Base-by-base conservation (phyloP, 2,113 vertebrate species). In the Bubo bubo region DNA sequence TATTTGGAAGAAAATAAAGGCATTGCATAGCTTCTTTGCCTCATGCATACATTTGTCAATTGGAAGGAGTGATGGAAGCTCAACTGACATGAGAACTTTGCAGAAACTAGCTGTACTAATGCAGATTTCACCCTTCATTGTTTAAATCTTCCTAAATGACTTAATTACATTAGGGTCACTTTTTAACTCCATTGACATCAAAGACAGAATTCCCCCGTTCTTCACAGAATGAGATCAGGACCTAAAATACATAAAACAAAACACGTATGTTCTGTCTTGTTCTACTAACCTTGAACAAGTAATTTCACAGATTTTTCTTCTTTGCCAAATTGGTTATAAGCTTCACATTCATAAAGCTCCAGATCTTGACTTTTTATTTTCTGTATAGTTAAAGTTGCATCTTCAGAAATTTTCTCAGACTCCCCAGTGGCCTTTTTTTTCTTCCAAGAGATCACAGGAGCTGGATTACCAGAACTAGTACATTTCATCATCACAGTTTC, bases 281-380 rank as follows among this genome's bases (percentile, higher is more conserved):
- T 92, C 32, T 86, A 92, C 97, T 95, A 90, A 98, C 98, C 98
- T 97, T 97, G 75, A 83, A 98, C 79, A 91, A 80, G 66, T 75
- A 98, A 87, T 39, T 98, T 27, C 92, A 98, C 94, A 66, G 96
- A 80, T 79, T 93, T 89, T 86, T 63, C 86, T 21, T 97, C 58
- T 77, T 74, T 97, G 28, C 98, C 98, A 53, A 90, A 67, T 6
- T 1, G 22, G 71, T 98, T 98, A 86, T 63, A 82, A 72, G 91
- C 98, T 96, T 98, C 97, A 89, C 98, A 98, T 73, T 98, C 82
- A 39, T 98, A 98, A 95, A 91, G 93, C 9, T 98, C 98, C 77
- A 95, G 89, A 79, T 98, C 97, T 93, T 98, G 90, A 55, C 58
- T 74, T 82, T 82, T 96, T 93, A 98, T 84, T 8, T 76, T 96